Evolutionary conservation across 2,113 vertebrate species (phyloP).

Genomic region (Dromaius novaehollandiae): DNA sequence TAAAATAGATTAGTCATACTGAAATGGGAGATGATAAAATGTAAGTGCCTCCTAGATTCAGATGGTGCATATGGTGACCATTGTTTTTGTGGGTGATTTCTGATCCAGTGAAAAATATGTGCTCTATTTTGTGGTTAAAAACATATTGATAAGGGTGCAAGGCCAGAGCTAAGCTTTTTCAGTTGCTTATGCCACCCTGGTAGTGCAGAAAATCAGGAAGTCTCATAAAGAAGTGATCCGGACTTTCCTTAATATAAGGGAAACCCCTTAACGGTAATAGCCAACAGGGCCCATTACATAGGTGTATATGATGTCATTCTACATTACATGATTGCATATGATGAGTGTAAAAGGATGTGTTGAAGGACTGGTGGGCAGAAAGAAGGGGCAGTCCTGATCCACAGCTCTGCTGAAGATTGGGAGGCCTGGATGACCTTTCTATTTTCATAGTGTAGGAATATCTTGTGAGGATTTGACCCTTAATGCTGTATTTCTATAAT

Average conservation of each 20-base stretch:
- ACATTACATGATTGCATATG: not conserved
- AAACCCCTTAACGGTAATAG: not conserved
- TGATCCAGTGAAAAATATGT: not conserved
- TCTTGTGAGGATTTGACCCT: not conserved
- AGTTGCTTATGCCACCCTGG: not conserved
- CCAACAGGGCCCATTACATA: accelerated
- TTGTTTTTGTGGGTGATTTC: not conserved
- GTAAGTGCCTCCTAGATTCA: not conserved
- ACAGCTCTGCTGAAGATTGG: not conserved
- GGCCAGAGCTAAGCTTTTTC: not conserved
- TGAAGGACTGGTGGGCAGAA: not conserved
- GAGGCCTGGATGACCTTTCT: not conserved
- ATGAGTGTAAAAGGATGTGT: not conserved
- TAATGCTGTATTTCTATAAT: not conserved
- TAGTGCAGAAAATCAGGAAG: not conserved
- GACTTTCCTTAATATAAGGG: not conserved
- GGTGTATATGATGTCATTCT: not conserved
- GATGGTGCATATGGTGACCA: not conserved
- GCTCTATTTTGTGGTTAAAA: not conserved
- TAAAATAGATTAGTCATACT: not conserved
- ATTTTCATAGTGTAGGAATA: not conserved
- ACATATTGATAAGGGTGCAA: not conserved
- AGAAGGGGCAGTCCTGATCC: not conserved
- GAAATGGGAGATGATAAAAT: not conserved
- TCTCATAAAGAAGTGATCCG: not conserved